Conservation (phyloP, 2,797 vertebrate genomes). For the Galago senegalensis region DNA sequence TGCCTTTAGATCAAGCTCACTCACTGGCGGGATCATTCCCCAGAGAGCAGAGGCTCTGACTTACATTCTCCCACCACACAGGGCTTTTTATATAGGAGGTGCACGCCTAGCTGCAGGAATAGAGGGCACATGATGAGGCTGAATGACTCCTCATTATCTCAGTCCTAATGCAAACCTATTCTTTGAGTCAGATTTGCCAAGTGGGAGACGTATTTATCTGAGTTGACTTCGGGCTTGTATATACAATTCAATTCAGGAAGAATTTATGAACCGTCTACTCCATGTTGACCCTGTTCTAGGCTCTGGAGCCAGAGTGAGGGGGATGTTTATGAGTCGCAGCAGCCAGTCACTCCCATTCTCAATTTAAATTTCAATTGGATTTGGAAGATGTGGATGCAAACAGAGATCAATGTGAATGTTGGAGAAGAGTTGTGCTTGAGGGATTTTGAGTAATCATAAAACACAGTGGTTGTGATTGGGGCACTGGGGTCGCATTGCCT, state of each 20-base stretch:
- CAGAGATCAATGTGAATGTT: conserved; percentile 28
- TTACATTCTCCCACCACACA: accelerated
- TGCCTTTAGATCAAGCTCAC: not conserved
- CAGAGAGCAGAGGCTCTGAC: not conserved
- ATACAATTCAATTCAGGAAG: conserved; percentile 32
- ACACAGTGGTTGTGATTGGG: conserved; percentile 10
- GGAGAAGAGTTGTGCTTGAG: conserved; percentile 31
- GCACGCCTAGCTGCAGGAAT: not conserved
- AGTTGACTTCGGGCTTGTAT: conserved; percentile 19
- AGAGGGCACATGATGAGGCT: not conserved
- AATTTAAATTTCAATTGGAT: conserved; percentile 44
- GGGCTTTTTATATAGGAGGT: not conserved
- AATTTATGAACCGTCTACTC: not conserved
- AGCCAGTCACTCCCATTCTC: conserved; percentile 5
- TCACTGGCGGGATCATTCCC: not conserved
- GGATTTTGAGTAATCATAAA: conserved; percentile 53
- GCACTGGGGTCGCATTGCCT: not conserved
- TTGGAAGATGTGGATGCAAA: conserved; percentile 4
- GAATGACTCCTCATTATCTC: not conserved
- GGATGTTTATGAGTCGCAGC: not conserved
- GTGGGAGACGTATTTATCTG: conserved; percentile 13
- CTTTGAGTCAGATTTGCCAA: conserved; percentile 21
- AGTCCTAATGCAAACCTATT: not conserved
- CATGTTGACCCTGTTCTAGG: not conserved
- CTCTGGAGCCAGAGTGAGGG: not conserved